A percentile compares a stretch with the other conserved stretches of the same genome.
Evolutionary conservation across 2,888 invertebrate genomes (phyloP).

Genomic region (Odiellus spinosus): DNA sequence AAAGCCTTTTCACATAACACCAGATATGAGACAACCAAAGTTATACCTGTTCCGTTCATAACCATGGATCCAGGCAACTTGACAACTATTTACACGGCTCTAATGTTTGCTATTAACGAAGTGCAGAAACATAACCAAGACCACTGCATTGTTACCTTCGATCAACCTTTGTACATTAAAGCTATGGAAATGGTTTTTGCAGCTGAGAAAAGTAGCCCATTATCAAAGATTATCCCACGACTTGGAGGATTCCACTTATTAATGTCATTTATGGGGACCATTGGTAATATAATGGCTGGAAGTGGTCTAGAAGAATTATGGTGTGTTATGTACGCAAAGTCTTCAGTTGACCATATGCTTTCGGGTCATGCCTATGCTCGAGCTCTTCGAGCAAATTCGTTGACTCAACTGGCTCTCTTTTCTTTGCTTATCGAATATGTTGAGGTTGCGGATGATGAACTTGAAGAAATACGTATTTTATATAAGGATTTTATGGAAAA

Average conservation of each 20-base stretch:
- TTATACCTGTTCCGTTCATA: slow-evolving; percentile 11
- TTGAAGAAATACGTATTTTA: neutral
- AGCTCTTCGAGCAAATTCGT: slow-evolving; percentile 14
- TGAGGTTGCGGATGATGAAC: neutral
- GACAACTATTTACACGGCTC: slow-evolving; percentile 12
- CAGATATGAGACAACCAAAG: slow-evolving; percentile 6
- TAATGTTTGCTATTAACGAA: slow-evolving; percentile 7
- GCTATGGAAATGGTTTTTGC: slow-evolving; percentile 13
- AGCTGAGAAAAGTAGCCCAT: slow-evolving; percentile 5
- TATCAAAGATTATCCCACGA: slow-evolving; percentile 4
- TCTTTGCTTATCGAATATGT: neutral
- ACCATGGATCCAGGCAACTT: slow-evolving; percentile 11
- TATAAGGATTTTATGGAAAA: no score
- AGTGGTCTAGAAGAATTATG: slow-evolving; percentile 16
- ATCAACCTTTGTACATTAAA: slow-evolving; percentile 15
- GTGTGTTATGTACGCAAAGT: slow-evolving; percentile 11
- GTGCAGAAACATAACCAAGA: slow-evolving; percentile 1
- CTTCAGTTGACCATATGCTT: slow-evolving; percentile 14
- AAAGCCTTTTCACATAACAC: no score
- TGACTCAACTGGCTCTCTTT: slow-evolving; percentile 4
- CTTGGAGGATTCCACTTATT: slow-evolving; percentile 17
- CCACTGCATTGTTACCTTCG: slow-evolving; percentile 13
- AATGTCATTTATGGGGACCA: slow-evolving; percentile 14
- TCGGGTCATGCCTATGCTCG: slow-evolving; percentile 15
- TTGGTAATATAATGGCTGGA: no score